Percentiles rank a stretch among this genome's conserved stretches.
phyloP scores from a whole-genome alignment of 2,888 invertebrate species.

The Luperina nickerlii region DNA sequence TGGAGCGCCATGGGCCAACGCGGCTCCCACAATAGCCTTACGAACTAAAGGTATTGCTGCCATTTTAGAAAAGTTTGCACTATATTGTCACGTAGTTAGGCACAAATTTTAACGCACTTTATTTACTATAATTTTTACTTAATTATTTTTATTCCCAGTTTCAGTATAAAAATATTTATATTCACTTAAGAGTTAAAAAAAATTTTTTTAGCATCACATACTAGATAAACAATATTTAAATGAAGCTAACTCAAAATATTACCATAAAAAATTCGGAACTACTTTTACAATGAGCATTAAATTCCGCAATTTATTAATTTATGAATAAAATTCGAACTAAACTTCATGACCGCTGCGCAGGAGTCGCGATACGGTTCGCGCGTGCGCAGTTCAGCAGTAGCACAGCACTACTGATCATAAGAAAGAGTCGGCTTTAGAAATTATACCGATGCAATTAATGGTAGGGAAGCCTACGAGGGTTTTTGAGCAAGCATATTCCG shows the following conservation, averaged over 20 bases:
- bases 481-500: too few relatives aligned
- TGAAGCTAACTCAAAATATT: constrained; percentile 8
- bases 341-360: constrained; percentile 69
- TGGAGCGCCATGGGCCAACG: constrained; percentile 76
- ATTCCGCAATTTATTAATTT: neutral
- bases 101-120: constrained; percentile 33
- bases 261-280: neutral
- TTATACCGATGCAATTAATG: constrained; percentile 40
- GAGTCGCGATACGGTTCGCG: constrained; percentile 68
- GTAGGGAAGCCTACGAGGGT: too few relatives aligned
- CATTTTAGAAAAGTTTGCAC: constrained; percentile 72
- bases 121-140: neutral
- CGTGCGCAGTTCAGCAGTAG: constrained; percentile 68
- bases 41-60: constrained; percentile 83
- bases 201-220: too few relatives aligned
- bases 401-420: constrained; percentile 67
- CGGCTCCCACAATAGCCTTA: constrained; percentile 84
- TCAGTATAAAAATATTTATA: neutral
- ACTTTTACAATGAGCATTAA: constrained; percentile 1
- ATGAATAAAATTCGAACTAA: constrained; percentile 26
- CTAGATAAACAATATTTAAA: neutral
- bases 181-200: neutral
- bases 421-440: constrained; percentile 29
- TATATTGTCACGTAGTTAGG: constrained; percentile 19
- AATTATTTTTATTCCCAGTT: neutral